These are phyloP conservation scores for Adelosebastes latens DNA, from an alignment of 2,797 vertebrate genomes.

Conservation along the genomic window DNA sequence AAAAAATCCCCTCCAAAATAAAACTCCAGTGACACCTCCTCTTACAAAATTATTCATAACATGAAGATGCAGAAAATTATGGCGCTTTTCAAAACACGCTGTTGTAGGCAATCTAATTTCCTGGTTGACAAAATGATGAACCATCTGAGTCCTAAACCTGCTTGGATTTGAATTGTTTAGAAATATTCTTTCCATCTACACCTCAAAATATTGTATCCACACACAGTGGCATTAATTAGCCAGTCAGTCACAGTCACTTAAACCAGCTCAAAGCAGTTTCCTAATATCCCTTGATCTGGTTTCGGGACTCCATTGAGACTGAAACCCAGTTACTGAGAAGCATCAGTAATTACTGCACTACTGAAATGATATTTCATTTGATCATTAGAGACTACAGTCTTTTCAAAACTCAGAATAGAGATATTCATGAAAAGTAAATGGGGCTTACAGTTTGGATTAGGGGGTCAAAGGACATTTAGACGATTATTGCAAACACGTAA, in stretches of 20 bases:
- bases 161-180: conserved; percentile 16
- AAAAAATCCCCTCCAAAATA: conserved; percentile 12
- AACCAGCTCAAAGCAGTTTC: conserved; percentile 53
- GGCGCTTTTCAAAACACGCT: conserved; percentile 1
- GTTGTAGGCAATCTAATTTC: conserved; percentile 1
- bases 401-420: conserved; percentile 56
- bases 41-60: conserved; percentile 30
- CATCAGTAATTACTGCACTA: conserved; percentile 71
- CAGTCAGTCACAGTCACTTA: conserved; percentile 59
- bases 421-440: conserved; percentile 49
- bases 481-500: neutral
- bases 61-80: conserved; percentile 24
- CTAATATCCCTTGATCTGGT: conserved; percentile 67
- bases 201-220: neutral
- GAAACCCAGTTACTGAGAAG: conserved; percentile 62
- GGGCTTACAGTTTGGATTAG: conserved; percentile 48
- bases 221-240: conserved; percentile 35
- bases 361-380: conserved; percentile 69
- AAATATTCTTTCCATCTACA: conserved; percentile 9
- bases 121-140: neutral
- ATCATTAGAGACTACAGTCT: conserved; percentile 64
- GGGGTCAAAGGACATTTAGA: conserved; percentile 44
- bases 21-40: conserved; percentile 20
- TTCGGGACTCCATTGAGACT: conserved; percentile 62
- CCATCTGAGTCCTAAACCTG: neutral